These are phyloP conservation scores for Capra hircus DNA, from an alignment of 2,113 vertebrate species.

Conservation along the genomic window DNA sequence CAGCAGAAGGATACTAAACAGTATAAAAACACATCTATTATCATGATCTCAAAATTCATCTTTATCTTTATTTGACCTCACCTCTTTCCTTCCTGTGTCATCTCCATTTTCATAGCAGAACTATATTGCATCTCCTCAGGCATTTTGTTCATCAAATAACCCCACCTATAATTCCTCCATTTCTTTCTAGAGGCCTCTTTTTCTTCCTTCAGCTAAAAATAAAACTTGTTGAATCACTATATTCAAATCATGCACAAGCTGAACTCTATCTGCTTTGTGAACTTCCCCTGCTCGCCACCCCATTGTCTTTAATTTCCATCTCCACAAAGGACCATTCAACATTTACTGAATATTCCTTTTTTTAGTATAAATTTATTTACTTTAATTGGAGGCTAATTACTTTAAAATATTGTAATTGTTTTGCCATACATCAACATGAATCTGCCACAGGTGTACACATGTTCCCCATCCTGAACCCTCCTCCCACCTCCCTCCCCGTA, in stretches of 20 bases:
- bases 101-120: background rate
- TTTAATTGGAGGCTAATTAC: too few relatives aligned
- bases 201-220: background rate
- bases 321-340: background rate
- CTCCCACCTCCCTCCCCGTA: too few relatives aligned
- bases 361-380: too few relatives aligned
- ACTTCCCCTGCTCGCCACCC: rapidly evolving
- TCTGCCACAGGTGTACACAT: rapidly evolving
- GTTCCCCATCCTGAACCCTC: too few relatives aligned
- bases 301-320: background rate
- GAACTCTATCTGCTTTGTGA: background rate
- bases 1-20: background rate
- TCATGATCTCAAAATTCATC: background rate
- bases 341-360: background rate
- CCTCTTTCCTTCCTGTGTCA: background rate
- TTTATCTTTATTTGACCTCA: background rate
- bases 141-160: background rate
- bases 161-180: background rate
- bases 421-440: too few relatives aligned
- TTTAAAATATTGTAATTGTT: too few relatives aligned
- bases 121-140: background rate
- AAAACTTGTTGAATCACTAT: background rate
- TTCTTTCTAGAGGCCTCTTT: background rate
- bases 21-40: background rate
- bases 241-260: background rate